Conservation (phyloP, 1,140 invertebrate species). For the Penaeus japonicus region DNA sequence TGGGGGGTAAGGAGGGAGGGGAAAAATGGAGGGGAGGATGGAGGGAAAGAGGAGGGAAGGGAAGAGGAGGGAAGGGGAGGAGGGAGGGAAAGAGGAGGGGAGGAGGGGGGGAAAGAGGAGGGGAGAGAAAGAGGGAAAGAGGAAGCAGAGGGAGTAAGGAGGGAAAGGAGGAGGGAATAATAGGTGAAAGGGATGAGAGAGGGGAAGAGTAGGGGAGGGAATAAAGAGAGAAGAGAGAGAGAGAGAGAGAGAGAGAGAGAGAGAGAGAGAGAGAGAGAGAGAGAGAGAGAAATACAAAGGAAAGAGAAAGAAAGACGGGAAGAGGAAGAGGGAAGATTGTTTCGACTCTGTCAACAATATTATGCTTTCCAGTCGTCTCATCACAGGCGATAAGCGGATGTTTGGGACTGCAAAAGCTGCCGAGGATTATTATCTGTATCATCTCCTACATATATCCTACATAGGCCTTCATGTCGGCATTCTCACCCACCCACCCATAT, state of each 20-base stretch:
- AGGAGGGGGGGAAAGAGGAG: neutral
- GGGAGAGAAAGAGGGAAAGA: neutral
- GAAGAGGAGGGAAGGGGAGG: neutral
- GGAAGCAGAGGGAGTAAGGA: neutral
- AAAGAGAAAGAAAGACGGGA: no score
- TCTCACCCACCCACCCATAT: neutral
- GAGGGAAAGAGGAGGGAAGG: neutral
- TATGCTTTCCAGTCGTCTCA: no score
- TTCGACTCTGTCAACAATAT: no score
- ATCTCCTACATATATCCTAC: no score
- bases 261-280: neutral
- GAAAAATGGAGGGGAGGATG: no score
- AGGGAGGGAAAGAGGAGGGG: neutral
- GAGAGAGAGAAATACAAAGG: neutral
- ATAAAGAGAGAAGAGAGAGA: neutral
- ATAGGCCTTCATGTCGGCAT: no score
- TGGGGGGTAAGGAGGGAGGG: neutral
- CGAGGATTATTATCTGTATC: no score
- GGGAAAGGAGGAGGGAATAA: neutral
- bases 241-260: constrained; percentile 8
- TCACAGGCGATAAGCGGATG: no score
- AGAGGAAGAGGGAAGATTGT: neutral
- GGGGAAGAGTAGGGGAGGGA: neutral
- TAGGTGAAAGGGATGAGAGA: neutral
- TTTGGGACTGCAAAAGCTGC: no score